Percentiles rank a stretch among this genome's conserved stretches.
phyloP scores from a whole-genome alignment of 2,113 vertebrate species.

The Coracopsis vasa region DNA sequence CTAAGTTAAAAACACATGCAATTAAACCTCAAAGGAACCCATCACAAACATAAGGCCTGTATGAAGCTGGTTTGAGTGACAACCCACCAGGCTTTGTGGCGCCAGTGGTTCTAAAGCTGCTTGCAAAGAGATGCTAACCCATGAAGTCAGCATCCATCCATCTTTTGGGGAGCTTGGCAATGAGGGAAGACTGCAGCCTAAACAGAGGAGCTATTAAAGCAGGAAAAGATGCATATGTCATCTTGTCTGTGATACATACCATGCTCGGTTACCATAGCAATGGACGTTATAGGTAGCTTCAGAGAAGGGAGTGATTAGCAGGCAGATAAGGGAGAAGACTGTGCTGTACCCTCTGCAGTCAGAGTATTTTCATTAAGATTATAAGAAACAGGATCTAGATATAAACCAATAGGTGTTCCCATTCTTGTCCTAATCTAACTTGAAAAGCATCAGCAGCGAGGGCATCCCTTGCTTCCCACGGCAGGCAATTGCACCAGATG shows the following conservation, averaged over 20 bases:
- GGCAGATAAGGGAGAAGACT: neutral
- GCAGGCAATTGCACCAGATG: neutral
- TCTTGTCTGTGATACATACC: conserved; percentile 20
- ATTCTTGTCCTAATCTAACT: neutral
- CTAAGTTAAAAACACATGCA: neutral
- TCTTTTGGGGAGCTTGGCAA: neutral
- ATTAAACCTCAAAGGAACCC: neutral
- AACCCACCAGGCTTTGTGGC: neutral
- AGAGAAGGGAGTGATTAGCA: conserved; percentile 36
- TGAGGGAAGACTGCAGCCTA: neutral
- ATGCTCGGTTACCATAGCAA: conserved; percentile 37
- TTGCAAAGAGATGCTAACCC: neutral
- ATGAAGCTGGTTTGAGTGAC: neutral
- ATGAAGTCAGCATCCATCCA: fast-evolving
- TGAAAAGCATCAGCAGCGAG: neutral
- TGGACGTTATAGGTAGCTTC: conserved; percentile 43
- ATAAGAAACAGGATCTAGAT: neutral
- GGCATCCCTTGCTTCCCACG: neutral
- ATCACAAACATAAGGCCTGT: neutral
- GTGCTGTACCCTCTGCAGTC: neutral
- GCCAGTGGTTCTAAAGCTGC: neutral
- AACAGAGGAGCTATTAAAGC: conserved; percentile 13
- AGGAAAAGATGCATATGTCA: conserved; percentile 31
- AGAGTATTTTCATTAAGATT: conserved; percentile 15
- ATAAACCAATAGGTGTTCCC: neutral